phyloP scores from a whole-genome alignment of 2,113 vertebrate genomes.

The Gobiocypris rarus region DNA sequence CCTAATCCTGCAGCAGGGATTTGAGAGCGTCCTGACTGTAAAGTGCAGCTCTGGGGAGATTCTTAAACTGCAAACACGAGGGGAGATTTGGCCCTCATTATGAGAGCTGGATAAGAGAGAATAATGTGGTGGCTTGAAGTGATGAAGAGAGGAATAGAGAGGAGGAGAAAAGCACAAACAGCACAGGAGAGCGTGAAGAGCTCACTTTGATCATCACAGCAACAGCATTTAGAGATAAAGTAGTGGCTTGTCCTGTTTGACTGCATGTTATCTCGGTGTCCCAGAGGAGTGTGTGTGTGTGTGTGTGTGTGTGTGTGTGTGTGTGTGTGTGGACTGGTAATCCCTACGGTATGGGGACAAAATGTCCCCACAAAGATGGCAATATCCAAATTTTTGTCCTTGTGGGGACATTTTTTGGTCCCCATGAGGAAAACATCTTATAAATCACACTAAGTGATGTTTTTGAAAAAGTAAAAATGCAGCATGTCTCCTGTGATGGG shows the following conservation, averaged over 20 bases:
- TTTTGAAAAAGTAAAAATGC: too few species aligned
- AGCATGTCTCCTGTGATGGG: too few species aligned
- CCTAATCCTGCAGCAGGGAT: constrained; percentile 9
- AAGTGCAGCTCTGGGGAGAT: constrained; percentile 11
- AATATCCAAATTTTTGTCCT: too few species aligned
- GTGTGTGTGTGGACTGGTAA: neutral
- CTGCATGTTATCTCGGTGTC: constrained; percentile 26
- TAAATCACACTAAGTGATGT: too few species aligned
- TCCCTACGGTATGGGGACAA: too few species aligned
- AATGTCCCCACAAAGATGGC: too few species aligned
- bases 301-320: constrained; percentile 1
- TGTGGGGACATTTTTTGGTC: too few species aligned
- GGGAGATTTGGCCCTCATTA: constrained; percentile 20
- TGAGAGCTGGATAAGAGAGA: constrained; percentile 19
- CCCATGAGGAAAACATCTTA: too few species aligned
- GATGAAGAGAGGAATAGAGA: constrained; percentile 6
- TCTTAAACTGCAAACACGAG: constrained; percentile 15
- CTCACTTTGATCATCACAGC: constrained; percentile 18
- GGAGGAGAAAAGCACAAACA: neutral
- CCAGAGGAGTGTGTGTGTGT: neutral
- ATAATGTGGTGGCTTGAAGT: constrained; percentile 16
- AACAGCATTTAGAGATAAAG: constrained; percentile 29
- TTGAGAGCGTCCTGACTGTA: neutral
- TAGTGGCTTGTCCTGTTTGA: constrained; percentile 32
- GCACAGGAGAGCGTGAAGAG: neutral